Conservation (phyloP, 2,888 invertebrate species). For the Lamellibrachia satsuma region DNA sequence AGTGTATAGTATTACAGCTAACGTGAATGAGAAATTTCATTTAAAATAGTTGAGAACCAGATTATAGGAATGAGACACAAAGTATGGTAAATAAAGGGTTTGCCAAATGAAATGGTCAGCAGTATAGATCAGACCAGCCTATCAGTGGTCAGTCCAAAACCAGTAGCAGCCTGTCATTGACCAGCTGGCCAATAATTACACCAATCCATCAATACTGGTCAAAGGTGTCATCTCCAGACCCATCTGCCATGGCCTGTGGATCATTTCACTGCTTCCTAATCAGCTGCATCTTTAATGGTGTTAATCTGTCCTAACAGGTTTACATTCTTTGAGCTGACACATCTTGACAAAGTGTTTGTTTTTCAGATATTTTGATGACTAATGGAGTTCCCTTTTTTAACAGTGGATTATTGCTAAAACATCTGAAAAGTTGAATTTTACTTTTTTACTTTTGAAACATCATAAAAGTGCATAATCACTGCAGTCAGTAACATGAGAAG, state of each 20-base stretch:
- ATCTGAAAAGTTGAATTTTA: no score
- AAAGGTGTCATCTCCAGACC: conserved; percentile 20
- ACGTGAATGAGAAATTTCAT: background rate
- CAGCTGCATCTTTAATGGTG: background rate
- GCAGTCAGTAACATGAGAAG: background rate
- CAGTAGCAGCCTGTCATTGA: conserved; percentile 17
- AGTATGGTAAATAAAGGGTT: background rate
- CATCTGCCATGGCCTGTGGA: conserved; percentile 18
- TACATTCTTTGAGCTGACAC: background rate
- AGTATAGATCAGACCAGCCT: background rate
- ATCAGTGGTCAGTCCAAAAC: conserved; percentile 17
- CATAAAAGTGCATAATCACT: background rate
- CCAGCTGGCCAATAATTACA: conserved; percentile 24
- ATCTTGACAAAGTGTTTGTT: background rate
- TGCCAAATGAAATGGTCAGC: background rate
- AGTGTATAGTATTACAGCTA: background rate
- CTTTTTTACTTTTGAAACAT: no score
- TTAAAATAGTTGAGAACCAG: background rate
- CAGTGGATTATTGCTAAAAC: background rate
- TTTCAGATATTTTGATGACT: background rate
- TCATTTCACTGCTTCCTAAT: background rate
- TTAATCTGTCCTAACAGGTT: conserved; percentile 17
- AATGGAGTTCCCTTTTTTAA: background rate
- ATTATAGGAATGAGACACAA: background rate
- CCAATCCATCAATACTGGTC: conserved; percentile 24